A percentile compares a stretch with the other conserved stretches of the same genome.
phyloP scores from a whole-genome alignment of 2,113 vertebrate genomes.

The Ptilorrhoa leucosticta region DNA sequence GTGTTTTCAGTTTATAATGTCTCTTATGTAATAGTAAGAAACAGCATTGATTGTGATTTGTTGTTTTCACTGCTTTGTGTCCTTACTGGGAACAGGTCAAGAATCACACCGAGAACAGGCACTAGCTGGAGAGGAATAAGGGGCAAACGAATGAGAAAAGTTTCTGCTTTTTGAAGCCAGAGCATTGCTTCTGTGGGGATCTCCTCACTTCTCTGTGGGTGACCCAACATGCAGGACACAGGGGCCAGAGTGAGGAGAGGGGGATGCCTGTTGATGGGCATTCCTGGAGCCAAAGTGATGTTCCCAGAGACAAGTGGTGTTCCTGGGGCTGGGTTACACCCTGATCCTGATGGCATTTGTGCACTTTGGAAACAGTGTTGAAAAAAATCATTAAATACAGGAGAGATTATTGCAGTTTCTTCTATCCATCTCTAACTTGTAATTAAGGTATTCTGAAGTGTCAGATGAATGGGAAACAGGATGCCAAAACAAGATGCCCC shows the following conservation, averaged over 20 bases:
- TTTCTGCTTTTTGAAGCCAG: not conserved
- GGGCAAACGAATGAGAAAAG: not conserved
- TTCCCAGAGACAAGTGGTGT: not conserved
- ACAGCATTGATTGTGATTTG: conserved; percentile 57
- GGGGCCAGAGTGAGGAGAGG: not conserved
- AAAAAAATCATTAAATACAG: not conserved
- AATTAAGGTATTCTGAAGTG: not conserved
- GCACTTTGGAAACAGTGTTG: not conserved
- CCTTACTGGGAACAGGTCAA: conserved; percentile 58
- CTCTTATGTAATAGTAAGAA: conserved; percentile 70
- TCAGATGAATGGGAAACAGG: not conserved
- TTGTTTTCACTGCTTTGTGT: conserved; percentile 64
- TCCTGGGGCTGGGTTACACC: not conserved
- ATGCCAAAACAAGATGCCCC: not conserved
- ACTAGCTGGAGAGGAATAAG: not conserved
- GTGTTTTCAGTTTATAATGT: conserved; percentile 70
- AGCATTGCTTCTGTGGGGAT: not conserved
- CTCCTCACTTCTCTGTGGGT: not conserved
- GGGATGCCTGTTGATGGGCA: not conserved
- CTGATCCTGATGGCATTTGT: not conserved
- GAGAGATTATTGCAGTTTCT: not conserved
- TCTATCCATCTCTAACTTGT: not conserved
- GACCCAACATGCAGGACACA: not conserved
- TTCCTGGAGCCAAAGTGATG: not conserved
- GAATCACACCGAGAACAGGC: conserved; percentile 1